These are phyloP conservation scores for Ryuthela nishihirai DNA, from an alignment of 2,888 invertebrate species.

Conservation along the genomic window DNA sequence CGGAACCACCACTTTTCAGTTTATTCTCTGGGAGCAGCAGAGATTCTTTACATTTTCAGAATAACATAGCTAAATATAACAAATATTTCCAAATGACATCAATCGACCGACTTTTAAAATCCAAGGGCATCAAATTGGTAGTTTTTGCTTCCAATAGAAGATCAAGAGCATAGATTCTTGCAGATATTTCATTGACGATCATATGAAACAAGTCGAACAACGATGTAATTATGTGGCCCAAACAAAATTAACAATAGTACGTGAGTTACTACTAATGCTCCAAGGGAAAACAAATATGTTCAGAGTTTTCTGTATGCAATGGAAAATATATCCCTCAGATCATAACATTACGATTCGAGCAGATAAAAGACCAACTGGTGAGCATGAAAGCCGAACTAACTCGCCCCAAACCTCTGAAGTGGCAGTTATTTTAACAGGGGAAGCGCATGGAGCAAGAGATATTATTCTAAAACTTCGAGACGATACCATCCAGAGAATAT, in stretches of 20 bases:
- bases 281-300: too few species aligned
- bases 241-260: too few species aligned
- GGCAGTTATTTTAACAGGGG: neutral
- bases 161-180: slow-evolving; percentile 8
- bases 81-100: slow-evolving; percentile 18
- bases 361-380: neutral
- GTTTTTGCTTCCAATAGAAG: neutral
- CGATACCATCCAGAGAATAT: too few species aligned
- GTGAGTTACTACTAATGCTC: slow-evolving; percentile 44
- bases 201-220: slow-evolving; percentile 45
- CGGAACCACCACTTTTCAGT: neutral
- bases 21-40: too few species aligned
- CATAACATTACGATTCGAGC: too few species aligned
- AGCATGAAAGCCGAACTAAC: slow-evolving; percentile 2
- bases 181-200: too few species aligned
- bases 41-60: neutral
- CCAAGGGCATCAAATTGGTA: slow-evolving; percentile 7
- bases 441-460: slow-evolving; percentile 40
- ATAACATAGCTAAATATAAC: neutral
- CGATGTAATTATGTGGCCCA: too few species aligned
- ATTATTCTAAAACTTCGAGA: too few species aligned
- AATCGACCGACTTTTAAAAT: slow-evolving; percentile 11
- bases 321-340: too few species aligned
- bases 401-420: neutral
- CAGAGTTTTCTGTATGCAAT: too few species aligned